Conservation (phyloP, 2,113 vertebrate species). For the Ornithorhynchus anatinus region DNA sequence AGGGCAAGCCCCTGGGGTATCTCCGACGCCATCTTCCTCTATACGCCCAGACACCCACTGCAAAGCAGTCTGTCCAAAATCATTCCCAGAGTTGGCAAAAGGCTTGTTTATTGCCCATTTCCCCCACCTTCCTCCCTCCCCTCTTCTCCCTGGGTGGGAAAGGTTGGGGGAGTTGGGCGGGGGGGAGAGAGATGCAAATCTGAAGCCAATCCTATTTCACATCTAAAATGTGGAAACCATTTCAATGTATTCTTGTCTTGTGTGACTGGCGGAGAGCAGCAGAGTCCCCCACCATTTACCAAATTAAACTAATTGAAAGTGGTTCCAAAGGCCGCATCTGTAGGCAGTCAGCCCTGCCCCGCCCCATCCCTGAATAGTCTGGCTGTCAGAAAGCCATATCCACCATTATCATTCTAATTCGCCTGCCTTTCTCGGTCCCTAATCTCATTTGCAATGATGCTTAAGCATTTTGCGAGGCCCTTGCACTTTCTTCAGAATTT, state of each 20-base stretch:
- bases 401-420: conserved; percentile 99
- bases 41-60: too few relatives aligned
- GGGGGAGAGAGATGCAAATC: conserved; percentile 85
- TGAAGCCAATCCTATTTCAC: conserved; percentile 84
- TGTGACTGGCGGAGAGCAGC: conserved; percentile 92
- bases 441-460: conserved; percentile 99
- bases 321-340: conserved; percentile 97
- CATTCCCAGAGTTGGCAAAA: conserved; percentile 62
- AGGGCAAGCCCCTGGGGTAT: too few relatives aligned
- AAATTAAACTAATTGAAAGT: conserved; percentile 99
- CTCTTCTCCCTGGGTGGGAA: conserved; percentile 56
- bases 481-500: conserved; percentile 99
- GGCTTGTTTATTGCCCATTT: conserved; percentile 29
- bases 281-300: conserved; percentile 98
- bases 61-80: too few relatives aligned
- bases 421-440: conserved; percentile 98
- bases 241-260: conserved; percentile 97
- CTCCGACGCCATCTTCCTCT: too few relatives aligned
- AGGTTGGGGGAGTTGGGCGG: too few relatives aligned
- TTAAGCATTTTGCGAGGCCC: conserved; percentile 92
- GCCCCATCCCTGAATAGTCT: conserved; percentile 98
- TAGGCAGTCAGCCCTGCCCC: conserved; percentile 90
- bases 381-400: conserved; percentile 99
- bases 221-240: conserved; percentile 90
- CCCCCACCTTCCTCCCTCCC: background rate